Conservation (phyloP, 2,888 invertebrate species). For the Zeuzera pyrina region DNA sequence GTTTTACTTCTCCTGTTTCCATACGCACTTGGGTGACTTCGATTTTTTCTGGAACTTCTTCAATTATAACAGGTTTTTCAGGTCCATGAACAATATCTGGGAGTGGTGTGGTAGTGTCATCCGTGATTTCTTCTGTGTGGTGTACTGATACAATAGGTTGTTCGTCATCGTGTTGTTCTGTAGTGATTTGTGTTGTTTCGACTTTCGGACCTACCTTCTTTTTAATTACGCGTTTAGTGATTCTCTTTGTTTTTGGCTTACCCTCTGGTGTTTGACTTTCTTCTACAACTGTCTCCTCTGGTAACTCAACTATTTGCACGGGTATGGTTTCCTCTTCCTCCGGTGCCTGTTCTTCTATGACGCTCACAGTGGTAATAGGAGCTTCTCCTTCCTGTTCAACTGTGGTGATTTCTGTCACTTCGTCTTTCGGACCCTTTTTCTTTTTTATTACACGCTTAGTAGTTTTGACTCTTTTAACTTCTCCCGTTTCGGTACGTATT, state of each 20-base stretch:
- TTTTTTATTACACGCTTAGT: slow-evolving; percentile 53
- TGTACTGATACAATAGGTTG: slow-evolving; percentile 31
- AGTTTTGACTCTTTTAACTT: slow-evolving; percentile 31
- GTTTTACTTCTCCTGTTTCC: slow-evolving; percentile 13
- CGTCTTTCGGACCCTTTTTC: slow-evolving; percentile 41
- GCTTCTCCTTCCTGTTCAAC: slow-evolving; percentile 31
- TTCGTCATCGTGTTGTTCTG: slow-evolving; percentile 27
- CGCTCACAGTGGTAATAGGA: slow-evolving; percentile 42
- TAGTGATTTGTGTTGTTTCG: slow-evolving; percentile 24
- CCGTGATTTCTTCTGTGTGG: slow-evolving; percentile 31
- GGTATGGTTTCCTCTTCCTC: slow-evolving; percentile 33
- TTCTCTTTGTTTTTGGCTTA: slow-evolving; percentile 12
- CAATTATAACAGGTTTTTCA: slow-evolving; percentile 22
- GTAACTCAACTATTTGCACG: slow-evolving; percentile 28
- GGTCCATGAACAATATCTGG: slow-evolving; percentile 5
- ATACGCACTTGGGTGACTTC: slow-evolving; percentile 16
- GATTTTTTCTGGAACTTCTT: slow-evolving; percentile 17
- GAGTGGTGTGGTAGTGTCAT: slow-evolving; percentile 22
- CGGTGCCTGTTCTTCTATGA: slow-evolving; percentile 36
- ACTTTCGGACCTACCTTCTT: slow-evolving; percentile 30
- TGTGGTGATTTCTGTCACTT: slow-evolving; percentile 49
- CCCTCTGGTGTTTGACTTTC: slow-evolving; percentile 20
- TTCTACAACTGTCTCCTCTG: slow-evolving; percentile 27
- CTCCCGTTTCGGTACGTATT: slow-evolving; percentile 6
- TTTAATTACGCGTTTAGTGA: slow-evolving; percentile 40